Evolutionary conservation across 2,113 vertebrate genomes (phyloP), one percentile per base, ranked within the genome.

Genomic region (Labeo catla): DNA sequence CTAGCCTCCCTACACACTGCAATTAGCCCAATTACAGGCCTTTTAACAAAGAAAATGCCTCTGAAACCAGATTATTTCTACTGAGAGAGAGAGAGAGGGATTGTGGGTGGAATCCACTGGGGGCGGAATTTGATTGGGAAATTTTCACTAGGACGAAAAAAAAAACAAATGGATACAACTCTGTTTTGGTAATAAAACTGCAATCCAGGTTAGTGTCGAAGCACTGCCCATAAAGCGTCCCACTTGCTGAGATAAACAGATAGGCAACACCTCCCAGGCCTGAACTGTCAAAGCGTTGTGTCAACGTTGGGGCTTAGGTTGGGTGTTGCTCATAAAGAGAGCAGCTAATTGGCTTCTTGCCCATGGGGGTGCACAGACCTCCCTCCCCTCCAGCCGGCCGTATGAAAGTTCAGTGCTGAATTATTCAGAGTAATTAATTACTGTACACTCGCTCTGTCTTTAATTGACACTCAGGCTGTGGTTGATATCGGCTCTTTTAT

Each of bases 381-480:
- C 86, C 3, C 45, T 28, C 81, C 61, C 54, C 49, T 52, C 65
- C 90, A 92, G 92, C 91, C 88, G 89, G 90, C 92, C 86, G 82
- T 88, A 91, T 90, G 93, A 95, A 95, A 95, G 94, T 95, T 95
- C 94, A 95, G 81, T 76, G 87, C 89, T 95, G 91, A 95, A 95
- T 95, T 95, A 95, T 95, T 95, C 93, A 95, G 93, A 88, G 89
- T 90, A 91, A 90, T 93, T 95, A 94, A 95, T 94, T 92, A 93
- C 92, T 76, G 76, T 90, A 85, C 88, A 91, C 90, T 36, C 50
- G 65, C 86, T 84, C 88, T 88, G 84, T 91, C 89, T 91, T 92
- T 91, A 93, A 94, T 89, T 92, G 91, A 91, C 91, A 87, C 74
- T 57, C 83, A 13, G 81, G 68, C 90, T 90, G 89, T 87, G 85